A percentile compares a stretch with the other conserved stretches of the same genome.
These are phyloP conservation scores for crab-eating macaque (Macaca fascicularis) DNA, from an alignment of 2,113 vertebrate species.

Conservation along the genomic window T2T-MFA8v1.1 NC_088384.1:90300501-90301000, in stretches of 20 bases:
- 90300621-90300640: not conserved
- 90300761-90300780: not conserved
- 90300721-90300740: not conserved
- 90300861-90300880: too few relatives aligned
- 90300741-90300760: not conserved
- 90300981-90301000: too few relatives aligned
- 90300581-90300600: not conserved
- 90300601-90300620: not conserved
- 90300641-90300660: not conserved
- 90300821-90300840: too few relatives aligned
- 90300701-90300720: not conserved
- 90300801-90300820: not conserved
- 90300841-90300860: too few relatives aligned
- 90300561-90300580: not conserved
- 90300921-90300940: too few relatives aligned
- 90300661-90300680: conserved; percentile 3
- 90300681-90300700: conserved; percentile 3
- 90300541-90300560: not conserved
- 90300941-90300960: too few relatives aligned
- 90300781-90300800: not conserved
- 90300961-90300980: too few relatives aligned
- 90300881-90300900: too few relatives aligned
- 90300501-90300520: not conserved
- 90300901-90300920: too few relatives aligned
- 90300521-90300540: not conserved